Percentiles rank a stretch among this genome's conserved stretches.
Conservation (phyloP, 2,888 invertebrate species). For the Oxytorus armatus region DNA sequence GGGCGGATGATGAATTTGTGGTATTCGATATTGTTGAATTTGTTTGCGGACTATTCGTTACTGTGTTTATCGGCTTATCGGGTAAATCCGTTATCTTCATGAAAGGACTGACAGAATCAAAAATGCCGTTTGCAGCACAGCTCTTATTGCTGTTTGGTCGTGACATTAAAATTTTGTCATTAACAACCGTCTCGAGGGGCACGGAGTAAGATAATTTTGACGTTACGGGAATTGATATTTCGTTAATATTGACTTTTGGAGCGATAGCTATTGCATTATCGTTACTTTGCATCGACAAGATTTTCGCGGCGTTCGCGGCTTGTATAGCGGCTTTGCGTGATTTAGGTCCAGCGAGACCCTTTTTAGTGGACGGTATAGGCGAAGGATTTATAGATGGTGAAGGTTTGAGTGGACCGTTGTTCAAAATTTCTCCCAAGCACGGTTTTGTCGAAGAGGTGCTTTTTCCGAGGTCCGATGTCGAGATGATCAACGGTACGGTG, state of each 20-base stretch:
- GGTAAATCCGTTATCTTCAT: not conserved
- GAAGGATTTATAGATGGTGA: not conserved
- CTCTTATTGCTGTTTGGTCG: not conserved
- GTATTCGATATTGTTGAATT: not conserved
- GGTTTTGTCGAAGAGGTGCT: not conserved
- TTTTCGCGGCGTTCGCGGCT: not conserved
- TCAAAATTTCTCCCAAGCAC: not conserved
- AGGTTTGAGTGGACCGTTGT: not conserved
- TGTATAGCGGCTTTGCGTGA: constrained; percentile 33
- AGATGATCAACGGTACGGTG: constrained; percentile 51
- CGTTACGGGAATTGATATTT: not conserved
- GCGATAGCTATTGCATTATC: not conserved
- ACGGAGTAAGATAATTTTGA: constrained; percentile 34
- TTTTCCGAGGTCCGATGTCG: constrained; percentile 10
- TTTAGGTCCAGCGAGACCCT: constrained; percentile 31
- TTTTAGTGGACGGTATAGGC: not conserved
- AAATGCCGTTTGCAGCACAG: not conserved
- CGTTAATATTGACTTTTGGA: not conserved
- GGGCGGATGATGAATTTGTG: not conserved
- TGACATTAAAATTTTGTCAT: constrained; percentile 29
- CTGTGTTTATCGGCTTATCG: not conserved
- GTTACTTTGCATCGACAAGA: not conserved
- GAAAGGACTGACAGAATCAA: not conserved
- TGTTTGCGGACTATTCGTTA: not conserved
- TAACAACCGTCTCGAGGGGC: constrained; percentile 32